Evolutionary conservation across 2,113 vertebrate species (phyloP).

Genomic region (Sprattus sprattus): DNA sequence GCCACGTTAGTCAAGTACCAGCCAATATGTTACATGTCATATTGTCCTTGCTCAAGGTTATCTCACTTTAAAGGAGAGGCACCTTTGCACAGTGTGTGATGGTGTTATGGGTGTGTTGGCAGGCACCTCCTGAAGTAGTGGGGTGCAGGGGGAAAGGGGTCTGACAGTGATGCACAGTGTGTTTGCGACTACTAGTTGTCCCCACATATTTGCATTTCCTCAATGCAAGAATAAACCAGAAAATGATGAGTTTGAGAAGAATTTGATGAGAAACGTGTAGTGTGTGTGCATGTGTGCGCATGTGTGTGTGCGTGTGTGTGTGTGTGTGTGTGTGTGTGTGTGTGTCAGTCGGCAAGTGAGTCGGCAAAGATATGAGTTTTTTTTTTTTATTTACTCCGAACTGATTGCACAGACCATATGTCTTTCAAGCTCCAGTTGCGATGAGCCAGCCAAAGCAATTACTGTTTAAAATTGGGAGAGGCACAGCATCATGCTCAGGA

Average conservation of each 20-base stretch:
- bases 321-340: neutral
- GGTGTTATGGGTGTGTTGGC: neutral
- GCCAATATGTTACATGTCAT: neutral
- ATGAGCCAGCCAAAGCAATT: slow-evolving; percentile 59
- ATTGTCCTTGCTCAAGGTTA: neutral
- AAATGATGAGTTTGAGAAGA: slow-evolving; percentile 1
- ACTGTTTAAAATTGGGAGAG: slow-evolving; percentile 47
- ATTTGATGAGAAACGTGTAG: neutral
- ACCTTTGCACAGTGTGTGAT: neutral
- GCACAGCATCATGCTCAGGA: slow-evolving; percentile 39
- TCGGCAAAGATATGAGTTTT: neutral
- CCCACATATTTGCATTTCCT: neutral
- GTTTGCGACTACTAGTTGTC: neutral
- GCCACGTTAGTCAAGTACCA: neutral
- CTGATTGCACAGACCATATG: slow-evolving; percentile 36
- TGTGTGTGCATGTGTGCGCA: slow-evolving; percentile 10
- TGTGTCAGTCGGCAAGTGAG: neutral
- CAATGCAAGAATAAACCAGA: neutral
- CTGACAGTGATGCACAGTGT: neutral
- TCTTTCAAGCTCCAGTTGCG: slow-evolving; percentile 52
- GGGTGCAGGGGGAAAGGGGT: neutral
- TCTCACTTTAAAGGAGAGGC: neutral
- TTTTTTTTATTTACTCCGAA: slow-evolving; percentile 24
- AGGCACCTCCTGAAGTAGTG: neutral
- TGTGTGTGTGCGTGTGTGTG: neutral